Evolutionary conservation across 1,140 invertebrate species (phyloP).

Genomic region (Nephila pilipes): DNA sequence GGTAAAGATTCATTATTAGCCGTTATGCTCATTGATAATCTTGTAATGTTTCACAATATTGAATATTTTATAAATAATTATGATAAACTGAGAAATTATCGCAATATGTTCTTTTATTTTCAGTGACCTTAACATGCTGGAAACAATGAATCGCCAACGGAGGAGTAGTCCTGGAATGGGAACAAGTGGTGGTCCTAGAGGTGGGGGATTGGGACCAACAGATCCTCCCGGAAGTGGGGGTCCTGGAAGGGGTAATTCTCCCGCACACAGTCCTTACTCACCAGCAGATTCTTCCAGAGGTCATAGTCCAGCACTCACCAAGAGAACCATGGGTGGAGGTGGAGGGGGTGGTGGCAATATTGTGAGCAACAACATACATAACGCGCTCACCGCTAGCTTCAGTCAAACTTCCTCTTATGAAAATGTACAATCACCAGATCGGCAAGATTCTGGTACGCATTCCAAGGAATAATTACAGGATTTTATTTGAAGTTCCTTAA

Average conservation of each 20-base stretch:
- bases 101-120: too few species aligned
- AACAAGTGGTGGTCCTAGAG: conserved; percentile 41
- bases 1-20: too few species aligned
- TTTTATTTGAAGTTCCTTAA: neutral
- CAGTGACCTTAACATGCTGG: conserved; percentile 69
- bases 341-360: neutral
- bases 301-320: conserved; percentile 36
- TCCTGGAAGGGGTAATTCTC: conserved; percentile 38
- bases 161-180: conserved; percentile 72
- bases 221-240: conserved; percentile 41
- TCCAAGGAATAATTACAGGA: neutral
- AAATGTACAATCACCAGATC: conserved; percentile 4
- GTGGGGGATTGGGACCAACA: conserved; percentile 18
- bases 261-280: conserved; percentile 63
- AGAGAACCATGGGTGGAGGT: neutral
- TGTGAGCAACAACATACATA: conserved; percentile 28
- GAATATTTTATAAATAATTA: neutral
- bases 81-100: neutral
- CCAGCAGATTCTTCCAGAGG: conserved; percentile 45
- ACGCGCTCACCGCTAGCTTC: conserved; percentile 15
- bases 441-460: neutral
- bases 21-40: too few species aligned
- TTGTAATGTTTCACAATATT: too few species aligned
- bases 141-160: conserved; percentile 2
- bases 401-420: conserved; percentile 41